Percentiles rank a stretch among this genome's conserved stretches.
These are phyloP conservation scores for Atta texana DNA, from an alignment of 1,140 invertebrate species.

Conservation along the genomic window DNA sequence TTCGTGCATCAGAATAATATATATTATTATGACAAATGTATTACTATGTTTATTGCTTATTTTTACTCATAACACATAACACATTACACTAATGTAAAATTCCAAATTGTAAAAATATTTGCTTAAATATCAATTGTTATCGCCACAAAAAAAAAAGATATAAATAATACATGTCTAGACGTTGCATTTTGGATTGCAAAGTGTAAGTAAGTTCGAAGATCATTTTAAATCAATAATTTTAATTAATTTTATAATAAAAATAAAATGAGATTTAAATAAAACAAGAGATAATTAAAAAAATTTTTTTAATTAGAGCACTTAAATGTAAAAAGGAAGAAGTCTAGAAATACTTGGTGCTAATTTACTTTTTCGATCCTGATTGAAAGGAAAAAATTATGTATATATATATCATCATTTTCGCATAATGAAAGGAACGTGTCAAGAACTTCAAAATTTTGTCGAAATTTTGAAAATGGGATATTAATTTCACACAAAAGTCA, in stretches of 20 bases:
- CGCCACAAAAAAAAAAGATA: constrained; percentile 18
- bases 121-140: not conserved
- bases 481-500: not conserved
- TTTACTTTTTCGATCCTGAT: not conserved
- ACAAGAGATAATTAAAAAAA: not conserved
- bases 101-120: constrained; percentile 1
- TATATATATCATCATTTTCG: not conserved
- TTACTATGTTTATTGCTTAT: not conserved
- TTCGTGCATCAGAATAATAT: not conserved
- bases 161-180: constrained; percentile 18
- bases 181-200: constrained; percentile 46
- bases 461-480: not conserved
- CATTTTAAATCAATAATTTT: constrained; percentile 15
- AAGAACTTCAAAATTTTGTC: not conserved
- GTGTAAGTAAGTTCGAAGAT: not conserved
- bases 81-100: constrained; percentile 12
- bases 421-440: not conserved
- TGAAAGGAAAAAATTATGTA: constrained; percentile 2
- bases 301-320: not conserved
- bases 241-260: not conserved
- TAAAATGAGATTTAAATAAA: not conserved
- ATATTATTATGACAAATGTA: not conserved
- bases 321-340: not conserved
- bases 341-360: not conserved
- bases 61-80: not conserved